phyloP scores from a whole-genome alignment of 2,888 invertebrate species.

The Calameuta idolon region DNA sequence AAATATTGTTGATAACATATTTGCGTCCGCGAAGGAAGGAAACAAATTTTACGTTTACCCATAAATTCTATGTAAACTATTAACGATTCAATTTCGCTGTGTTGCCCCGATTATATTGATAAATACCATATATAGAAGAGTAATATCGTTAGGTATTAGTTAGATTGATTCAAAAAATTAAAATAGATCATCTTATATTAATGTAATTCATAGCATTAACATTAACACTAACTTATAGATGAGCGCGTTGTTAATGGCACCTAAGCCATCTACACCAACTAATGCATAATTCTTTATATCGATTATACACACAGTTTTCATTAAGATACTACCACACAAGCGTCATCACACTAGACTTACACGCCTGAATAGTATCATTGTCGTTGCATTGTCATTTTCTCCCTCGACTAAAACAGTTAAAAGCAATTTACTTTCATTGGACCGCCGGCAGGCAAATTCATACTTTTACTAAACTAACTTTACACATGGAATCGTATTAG shows the following conservation, averaged over 20 bases:
- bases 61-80: constrained; percentile 50
- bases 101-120: constrained; percentile 35
- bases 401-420: constrained; percentile 14
- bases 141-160: constrained; percentile 32
- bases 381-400: constrained; percentile 19
- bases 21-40: constrained; percentile 54
- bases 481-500: neutral
- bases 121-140: constrained; percentile 1
- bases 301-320: constrained; percentile 31
- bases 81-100: constrained; percentile 42
- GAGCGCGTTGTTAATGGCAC: constrained; percentile 21
- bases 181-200: constrained; percentile 41
- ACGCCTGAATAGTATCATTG: constrained; percentile 10
- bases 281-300: constrained; percentile 43
- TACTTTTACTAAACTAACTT: neutral
- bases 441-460: constrained; percentile 10
- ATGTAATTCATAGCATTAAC: constrained; percentile 43
- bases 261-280: constrained; percentile 36
- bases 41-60: constrained; percentile 49
- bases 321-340: constrained; percentile 30
- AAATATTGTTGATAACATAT: constrained; percentile 60
- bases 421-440: constrained; percentile 4
- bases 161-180: constrained; percentile 45
- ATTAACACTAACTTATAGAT: constrained; percentile 26
- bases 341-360: constrained; percentile 30